Evolutionary conservation across 2,888 invertebrate species (phyloP).

Genomic region (Hypomecis atomaria): DNA sequence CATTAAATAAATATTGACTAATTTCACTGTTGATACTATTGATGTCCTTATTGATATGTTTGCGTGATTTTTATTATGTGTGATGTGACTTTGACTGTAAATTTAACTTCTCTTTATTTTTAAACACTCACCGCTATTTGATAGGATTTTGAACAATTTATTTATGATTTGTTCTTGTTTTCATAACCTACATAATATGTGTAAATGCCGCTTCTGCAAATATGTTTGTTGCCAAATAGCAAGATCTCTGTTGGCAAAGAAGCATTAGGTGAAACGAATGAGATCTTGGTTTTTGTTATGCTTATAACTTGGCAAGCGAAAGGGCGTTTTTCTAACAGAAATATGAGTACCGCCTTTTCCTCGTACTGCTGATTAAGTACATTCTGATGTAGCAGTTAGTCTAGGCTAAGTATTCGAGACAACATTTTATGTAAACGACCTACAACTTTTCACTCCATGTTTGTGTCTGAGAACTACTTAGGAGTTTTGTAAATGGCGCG

Average conservation of each 20-base stretch:
- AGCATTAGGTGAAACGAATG: slow-evolving; percentile 32
- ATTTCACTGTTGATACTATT: too few species aligned
- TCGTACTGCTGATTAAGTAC: slow-evolving; percentile 34
- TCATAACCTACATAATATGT: too few species aligned
- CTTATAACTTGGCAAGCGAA: slow-evolving; percentile 35
- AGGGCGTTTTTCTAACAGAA: slow-evolving; percentile 36
- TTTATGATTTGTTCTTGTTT: too few species aligned
- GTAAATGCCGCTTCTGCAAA: too few species aligned
- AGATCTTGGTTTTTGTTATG: slow-evolving; percentile 35
- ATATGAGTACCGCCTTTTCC: slow-evolving; percentile 42
- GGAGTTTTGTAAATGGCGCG: not conserved
- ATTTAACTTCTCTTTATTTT: too few species aligned
- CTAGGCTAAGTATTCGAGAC: slow-evolving; percentile 2
- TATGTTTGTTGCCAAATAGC: too few species aligned
- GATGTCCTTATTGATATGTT: too few species aligned
- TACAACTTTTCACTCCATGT: slow-evolving; percentile 14
- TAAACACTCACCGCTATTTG: too few species aligned
- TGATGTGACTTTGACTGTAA: too few species aligned
- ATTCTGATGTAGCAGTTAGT: slow-evolving; percentile 17
- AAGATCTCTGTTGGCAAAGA: slow-evolving; percentile 20
- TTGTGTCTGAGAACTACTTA: slow-evolving; percentile 4
- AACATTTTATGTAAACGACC: slow-evolving; percentile 16
- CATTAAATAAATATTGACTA: too few species aligned
- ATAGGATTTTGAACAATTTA: too few species aligned
- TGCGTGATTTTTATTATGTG: too few species aligned